These are phyloP conservation scores for Synanthedon myopaeformis DNA, from an alignment of 2,888 invertebrate species.

Conservation along the genomic window DNA sequence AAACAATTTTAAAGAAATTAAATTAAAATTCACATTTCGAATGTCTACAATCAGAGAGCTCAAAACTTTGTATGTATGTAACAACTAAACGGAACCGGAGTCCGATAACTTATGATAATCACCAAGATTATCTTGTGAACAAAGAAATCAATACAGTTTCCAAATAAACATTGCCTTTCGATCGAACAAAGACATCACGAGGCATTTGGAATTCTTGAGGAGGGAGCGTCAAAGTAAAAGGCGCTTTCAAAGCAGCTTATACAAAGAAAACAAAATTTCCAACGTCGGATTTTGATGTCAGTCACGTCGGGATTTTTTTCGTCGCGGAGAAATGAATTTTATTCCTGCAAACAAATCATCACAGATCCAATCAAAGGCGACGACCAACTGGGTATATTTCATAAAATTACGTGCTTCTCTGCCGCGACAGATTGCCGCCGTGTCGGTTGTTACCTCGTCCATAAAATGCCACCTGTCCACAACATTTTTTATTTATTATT, in stretches of 20 bases:
- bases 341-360: slow-evolving; percentile 44
- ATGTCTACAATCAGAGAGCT: too few relatives aligned
- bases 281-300: slow-evolving; percentile 44
- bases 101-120: too few relatives aligned
- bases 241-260: slow-evolving; percentile 31
- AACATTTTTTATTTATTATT: too few relatives aligned
- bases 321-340: slow-evolving; percentile 37
- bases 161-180: neutral
- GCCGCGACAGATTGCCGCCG: neutral
- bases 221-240: slow-evolving; percentile 29
- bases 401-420: slow-evolving; percentile 12
- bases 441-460: neutral
- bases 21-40: too few relatives aligned
- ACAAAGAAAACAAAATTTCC: slow-evolving; percentile 44
- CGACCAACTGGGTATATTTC: slow-evolving; percentile 21
- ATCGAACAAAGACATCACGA: slow-evolving; percentile 21
- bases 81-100: too few relatives aligned
- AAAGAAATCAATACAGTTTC: neutral
- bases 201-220: slow-evolving; percentile 19
- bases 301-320: slow-evolving; percentile 47
- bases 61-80: too few relatives aligned
- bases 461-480: too few relatives aligned
- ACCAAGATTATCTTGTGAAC: neutral
- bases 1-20: too few relatives aligned
- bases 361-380: slow-evolving; percentile 40